Evolutionary conservation across 2,113 vertebrate species (phyloP), one percentile per base, ranked within the genome.

Genomic region (Nesogale talazaci): DNA sequence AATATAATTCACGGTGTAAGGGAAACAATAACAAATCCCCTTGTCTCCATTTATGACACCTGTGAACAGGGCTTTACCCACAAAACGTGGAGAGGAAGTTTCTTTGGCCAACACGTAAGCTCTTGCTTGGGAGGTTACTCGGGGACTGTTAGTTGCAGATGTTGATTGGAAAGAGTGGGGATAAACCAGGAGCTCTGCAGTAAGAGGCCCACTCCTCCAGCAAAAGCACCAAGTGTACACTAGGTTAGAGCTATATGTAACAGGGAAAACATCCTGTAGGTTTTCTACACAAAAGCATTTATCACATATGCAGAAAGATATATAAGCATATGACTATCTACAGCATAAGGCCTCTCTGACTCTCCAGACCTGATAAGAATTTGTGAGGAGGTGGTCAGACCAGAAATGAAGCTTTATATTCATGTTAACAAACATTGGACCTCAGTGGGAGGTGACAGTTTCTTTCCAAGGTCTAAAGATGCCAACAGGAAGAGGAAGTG

Each of bases 181-280:
- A 52, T 52, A 52, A 52, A 52, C 46, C 46, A 52, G 10, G 10
- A 7, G 46, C 46, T 52, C 14, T 5, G 9, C 46, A 52, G 10
- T 6, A 52, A 52, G 9, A 52, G 46, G 2, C 46, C 10, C 10
- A 52, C 14, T 52, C 46, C 46, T 52, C 46, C 46, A 52, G 14
- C 5, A 52, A 52, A 52, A 27, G 36, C 42, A n/a, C 3, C 75
- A 57, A 16, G 7, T 9, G 2, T 23, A 79, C 34, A 25, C 16
- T 4, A 29, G 22, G 8, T 61, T 88, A 17, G 61, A 22, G 46
- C 61, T 31, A 23, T 61, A 7, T 31, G 29, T 11, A 67, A 67
- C 65, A 56, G 10, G 52, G 3, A 75, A 80, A 76, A 22, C 1
- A 0, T 5, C 6, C 0, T 1, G 16, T 14, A 52, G 75, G 0